Evolutionary conservation across 2,888 invertebrate species (phyloP).

Genomic region (Tortricodes alternella): DNA sequence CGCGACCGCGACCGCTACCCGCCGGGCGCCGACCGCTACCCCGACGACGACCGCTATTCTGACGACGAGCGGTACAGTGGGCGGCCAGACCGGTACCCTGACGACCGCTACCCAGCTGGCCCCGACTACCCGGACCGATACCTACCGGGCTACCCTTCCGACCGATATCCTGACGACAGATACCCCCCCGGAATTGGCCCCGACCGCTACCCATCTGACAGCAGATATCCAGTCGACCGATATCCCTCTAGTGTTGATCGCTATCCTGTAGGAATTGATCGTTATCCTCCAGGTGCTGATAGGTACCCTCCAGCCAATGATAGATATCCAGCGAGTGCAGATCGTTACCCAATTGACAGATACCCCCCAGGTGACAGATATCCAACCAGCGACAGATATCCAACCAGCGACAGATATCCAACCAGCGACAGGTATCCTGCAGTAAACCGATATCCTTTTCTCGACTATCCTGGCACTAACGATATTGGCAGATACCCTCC

Average conservation of each 20-base stretch:
- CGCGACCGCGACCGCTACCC: conserved; percentile 70
- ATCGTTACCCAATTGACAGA: conserved; percentile 56
- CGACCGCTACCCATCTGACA: conserved; percentile 62
- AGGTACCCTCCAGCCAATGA: conserved; percentile 67
- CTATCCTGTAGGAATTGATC: conserved; percentile 73
- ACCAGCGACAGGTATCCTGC: conserved; percentile 55
- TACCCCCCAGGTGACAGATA: conserved; percentile 62
- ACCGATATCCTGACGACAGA: conserved; percentile 59
- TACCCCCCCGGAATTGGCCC: conserved; percentile 69
- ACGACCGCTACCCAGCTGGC: conserved; percentile 80
- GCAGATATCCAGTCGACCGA: conserved; percentile 77
- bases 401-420: conserved; percentile 64
- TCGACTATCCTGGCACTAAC: conserved; percentile 42
- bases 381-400: too few species aligned
- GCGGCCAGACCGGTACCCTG: conserved; percentile 77
- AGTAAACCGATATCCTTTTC: conserved; percentile 42
- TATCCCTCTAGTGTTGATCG: conserved; percentile 74
- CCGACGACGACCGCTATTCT: conserved; percentile 79
- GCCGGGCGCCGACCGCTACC: conserved; percentile 71
- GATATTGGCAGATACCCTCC: conserved; percentile 57
- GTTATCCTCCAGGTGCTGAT: conserved; percentile 62
- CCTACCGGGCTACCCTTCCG: conserved; percentile 62
- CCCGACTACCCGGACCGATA: conserved; percentile 77
- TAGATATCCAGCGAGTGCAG: conserved; percentile 66
- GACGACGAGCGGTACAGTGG: conserved; percentile 72